phyloP scores from a whole-genome alignment of 2,888 invertebrate genomes.

The Agrilus cyanescens region DNA sequence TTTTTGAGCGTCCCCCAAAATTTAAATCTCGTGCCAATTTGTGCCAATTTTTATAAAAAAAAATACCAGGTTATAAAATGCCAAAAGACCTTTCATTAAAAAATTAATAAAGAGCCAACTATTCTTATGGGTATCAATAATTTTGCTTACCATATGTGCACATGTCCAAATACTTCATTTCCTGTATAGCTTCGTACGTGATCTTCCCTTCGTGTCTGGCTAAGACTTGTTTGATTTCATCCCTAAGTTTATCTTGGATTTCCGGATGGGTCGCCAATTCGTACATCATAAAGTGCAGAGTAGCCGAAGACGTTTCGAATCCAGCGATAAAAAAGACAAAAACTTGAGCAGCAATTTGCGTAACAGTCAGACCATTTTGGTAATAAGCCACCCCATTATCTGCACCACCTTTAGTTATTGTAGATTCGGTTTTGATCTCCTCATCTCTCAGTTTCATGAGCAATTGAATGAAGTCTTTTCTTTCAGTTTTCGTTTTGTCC shows the following conservation, averaged over 20 bases:
- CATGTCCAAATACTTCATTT: conserved; percentile 38
- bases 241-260: conserved; percentile 34
- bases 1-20: too few species aligned
- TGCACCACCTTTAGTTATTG: neutral
- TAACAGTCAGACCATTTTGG: conserved; percentile 13
- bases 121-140: too few species aligned
- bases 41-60: too few species aligned
- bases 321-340: conserved; percentile 38
- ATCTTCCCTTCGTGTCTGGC: conserved; percentile 25
- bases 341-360: conserved; percentile 29
- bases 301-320: conserved; percentile 37
- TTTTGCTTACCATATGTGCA: conserved; percentile 28
- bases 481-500: conserved; percentile 15
- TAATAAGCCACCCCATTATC: conserved; percentile 13
- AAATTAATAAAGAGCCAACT: too few species aligned
- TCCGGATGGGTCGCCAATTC: conserved; percentile 32
- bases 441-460: conserved; percentile 22
- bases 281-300: conserved; percentile 31
- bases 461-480: conserved; percentile 32
- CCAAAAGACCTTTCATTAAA: too few species aligned
- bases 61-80: too few species aligned
- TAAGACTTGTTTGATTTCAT: conserved; percentile 29
- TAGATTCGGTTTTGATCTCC: neutral
- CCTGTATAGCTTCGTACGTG: conserved; percentile 33
- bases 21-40: too few species aligned